Evolutionary conservation across 2,113 vertebrate genomes (phyloP).

Genomic region (Salvelinus alpinus): DNA sequence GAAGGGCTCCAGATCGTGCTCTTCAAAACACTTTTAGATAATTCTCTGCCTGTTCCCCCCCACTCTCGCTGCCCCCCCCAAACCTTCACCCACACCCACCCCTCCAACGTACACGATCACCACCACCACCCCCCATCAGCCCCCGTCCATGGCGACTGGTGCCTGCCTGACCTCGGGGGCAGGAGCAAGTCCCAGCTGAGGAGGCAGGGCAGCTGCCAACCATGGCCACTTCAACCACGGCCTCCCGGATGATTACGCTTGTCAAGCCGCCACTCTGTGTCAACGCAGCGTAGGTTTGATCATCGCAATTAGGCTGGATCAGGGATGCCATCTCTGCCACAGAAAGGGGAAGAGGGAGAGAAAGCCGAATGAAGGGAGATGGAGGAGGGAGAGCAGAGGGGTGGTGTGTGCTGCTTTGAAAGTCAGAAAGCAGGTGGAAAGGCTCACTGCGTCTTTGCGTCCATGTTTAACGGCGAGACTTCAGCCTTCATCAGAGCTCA

Average conservation of each 20-base stretch:
- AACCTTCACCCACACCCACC: slow-evolving; percentile 25
- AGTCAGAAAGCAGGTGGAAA: slow-evolving; percentile 34
- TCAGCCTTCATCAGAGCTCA: slow-evolving; percentile 2
- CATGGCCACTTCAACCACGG: slow-evolving; percentile 69
- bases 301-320: slow-evolving; percentile 71
- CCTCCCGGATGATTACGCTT: slow-evolving; percentile 77
- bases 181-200: slow-evolving; percentile 71
- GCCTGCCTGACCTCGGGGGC: slow-evolving; percentile 60
- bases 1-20: slow-evolving; percentile 73
- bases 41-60: slow-evolving; percentile 47
- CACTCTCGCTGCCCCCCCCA: slow-evolving; percentile 35
- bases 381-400: not conserved
- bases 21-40: slow-evolving; percentile 71
- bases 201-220: slow-evolving; percentile 77
- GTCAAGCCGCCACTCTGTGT: slow-evolving; percentile 79
- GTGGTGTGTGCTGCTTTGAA: not conserved
- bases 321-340: slow-evolving; percentile 28
- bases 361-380: not conserved
- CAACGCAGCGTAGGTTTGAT: slow-evolving; percentile 66
- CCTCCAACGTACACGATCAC: slow-evolving; percentile 14
- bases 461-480: not conserved
- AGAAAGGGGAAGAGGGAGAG: not conserved
- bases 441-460: not conserved
- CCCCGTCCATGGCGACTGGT: slow-evolving; percentile 34
- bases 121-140: not conserved